A percentile compares a stretch with the other conserved stretches of the same genome.
These are phyloP conservation scores for Bubo bubo DNA, from an alignment of 2,113 vertebrate species.

Conservation along the genomic window DNA sequence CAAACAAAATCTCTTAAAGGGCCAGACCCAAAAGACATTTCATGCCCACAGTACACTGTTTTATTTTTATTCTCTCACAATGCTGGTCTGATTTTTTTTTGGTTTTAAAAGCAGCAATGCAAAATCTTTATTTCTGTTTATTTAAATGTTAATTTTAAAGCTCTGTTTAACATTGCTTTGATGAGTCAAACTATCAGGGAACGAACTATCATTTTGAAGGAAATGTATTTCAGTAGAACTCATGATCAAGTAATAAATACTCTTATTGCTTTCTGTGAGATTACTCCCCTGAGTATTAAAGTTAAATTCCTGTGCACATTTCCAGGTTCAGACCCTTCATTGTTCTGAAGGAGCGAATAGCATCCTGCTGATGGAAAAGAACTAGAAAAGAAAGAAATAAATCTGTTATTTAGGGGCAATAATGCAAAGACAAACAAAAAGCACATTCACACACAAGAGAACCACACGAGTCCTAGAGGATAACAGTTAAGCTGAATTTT, in stretches of 20 bases:
- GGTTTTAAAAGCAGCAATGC: not conserved
- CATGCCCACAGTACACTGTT: not conserved
- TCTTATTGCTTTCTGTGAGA: not conserved
- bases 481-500: not conserved
- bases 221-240: not conserved
- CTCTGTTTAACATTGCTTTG: not conserved
- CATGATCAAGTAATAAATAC: not conserved
- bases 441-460: not conserved
- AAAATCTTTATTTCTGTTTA: not conserved
- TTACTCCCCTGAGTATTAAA: not conserved
- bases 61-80: not conserved
- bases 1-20: slow-evolving; percentile 39
- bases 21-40: not conserved
- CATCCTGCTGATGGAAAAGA: not conserved
- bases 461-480: accelerated
- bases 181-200: not conserved
- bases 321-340: not conserved
- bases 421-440: slow-evolving; percentile 28
- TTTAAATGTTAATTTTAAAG: not conserved
- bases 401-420: not conserved
- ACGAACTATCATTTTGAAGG: not conserved
- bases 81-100: not conserved
- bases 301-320: not conserved
- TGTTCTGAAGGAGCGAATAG: not conserved
- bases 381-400: not conserved